Evolutionary conservation across 2,888 invertebrate species (phyloP), one percentile per base, ranked within the genome.

Genomic region (Xylocampa areola): DNA sequence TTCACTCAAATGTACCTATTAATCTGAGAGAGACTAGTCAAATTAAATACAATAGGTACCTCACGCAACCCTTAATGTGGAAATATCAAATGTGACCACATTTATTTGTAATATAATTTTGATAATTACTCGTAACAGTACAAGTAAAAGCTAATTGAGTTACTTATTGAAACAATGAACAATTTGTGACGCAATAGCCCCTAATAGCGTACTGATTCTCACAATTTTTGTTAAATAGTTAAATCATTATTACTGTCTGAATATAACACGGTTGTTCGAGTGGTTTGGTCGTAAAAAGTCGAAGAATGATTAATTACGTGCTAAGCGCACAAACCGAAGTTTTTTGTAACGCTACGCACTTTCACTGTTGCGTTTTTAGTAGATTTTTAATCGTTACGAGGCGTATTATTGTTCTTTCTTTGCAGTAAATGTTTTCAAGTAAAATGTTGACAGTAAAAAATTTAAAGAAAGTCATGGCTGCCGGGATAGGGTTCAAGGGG

Each of bases 251-350:
- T 66, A 57, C 27, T 41, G 65, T 50, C 35, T 62, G 43, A 62
- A 54, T 54, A 50, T 30, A 49, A 52, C 43, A 37, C 27, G n/a
- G n/a, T n/a, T n/a, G n/a, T n/a, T n/a, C 44, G 39, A 49, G 43
- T 19, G 39, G 30, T 57, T 67, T 43, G 17, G 41, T 47, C 30
- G 36, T 41, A 72, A 73, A 73, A 75, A 65, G 54, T 29, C 40
- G 8, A 58, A 65, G 59, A 54, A 43, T 75, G 53, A 75, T 75
- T 60, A 63, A 65, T 73, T 44, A 70, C 35, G 37, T 48, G 54
- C 16, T 51, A 19, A 59, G 45, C 35, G 33, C 32, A 40, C 36
- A 52, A 19, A 40, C 30, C 39, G 29, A 19, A 14, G 36, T 57
- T 74, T 73, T 70, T 67, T 39, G 14, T 33, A 45, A 17, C 21